phyloP scores from a whole-genome alignment of 2,888 invertebrate genomes.

The Leistus spinibarbis region DNA sequence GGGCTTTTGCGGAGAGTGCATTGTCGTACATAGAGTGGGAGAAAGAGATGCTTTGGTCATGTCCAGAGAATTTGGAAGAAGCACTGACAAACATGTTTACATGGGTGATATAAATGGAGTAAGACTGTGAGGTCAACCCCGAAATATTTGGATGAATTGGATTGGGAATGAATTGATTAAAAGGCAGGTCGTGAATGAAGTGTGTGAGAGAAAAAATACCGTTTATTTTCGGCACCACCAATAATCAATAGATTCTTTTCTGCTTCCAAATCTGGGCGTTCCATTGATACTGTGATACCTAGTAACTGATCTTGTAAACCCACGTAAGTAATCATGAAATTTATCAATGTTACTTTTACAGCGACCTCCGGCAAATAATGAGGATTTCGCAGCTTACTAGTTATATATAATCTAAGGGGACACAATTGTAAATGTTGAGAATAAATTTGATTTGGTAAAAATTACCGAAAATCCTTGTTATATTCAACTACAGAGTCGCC shows the following conservation, averaged over 20 bases:
- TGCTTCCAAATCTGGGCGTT: conserved; percentile 88
- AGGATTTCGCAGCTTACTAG: conserved; percentile 91
- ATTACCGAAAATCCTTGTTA: conserved; percentile 78
- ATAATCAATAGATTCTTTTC: conserved; percentile 87
- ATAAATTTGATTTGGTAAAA: background rate
- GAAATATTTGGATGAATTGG: too few species aligned
- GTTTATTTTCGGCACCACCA: conserved; percentile 84
- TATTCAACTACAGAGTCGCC: conserved; percentile 93
- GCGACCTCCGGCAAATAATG: conserved; percentile 94
- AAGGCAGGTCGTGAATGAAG: too few species aligned
- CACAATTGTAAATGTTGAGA: background rate
- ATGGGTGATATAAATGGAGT: too few species aligned
- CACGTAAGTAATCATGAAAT: conserved; percentile 90
- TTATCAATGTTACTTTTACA: conserved; percentile 87
- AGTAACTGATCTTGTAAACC: conserved; percentile 90
- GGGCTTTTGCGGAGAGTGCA: too few species aligned
- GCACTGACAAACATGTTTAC: too few species aligned
- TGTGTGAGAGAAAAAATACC: too few species aligned
- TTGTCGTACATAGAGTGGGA: too few species aligned
- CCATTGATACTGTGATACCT: conserved; percentile 89
- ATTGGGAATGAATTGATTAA: too few species aligned
- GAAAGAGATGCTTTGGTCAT: too few species aligned
- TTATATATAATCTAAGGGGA: conserved; percentile 79
- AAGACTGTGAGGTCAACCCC: too few species aligned
- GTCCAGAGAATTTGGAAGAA: too few species aligned